These are phyloP conservation scores for Lycopodina hypogea DNA, from an alignment of 37 sponge, comb jelly and placozoan genomes.

Conservation along the genomic window DNA sequence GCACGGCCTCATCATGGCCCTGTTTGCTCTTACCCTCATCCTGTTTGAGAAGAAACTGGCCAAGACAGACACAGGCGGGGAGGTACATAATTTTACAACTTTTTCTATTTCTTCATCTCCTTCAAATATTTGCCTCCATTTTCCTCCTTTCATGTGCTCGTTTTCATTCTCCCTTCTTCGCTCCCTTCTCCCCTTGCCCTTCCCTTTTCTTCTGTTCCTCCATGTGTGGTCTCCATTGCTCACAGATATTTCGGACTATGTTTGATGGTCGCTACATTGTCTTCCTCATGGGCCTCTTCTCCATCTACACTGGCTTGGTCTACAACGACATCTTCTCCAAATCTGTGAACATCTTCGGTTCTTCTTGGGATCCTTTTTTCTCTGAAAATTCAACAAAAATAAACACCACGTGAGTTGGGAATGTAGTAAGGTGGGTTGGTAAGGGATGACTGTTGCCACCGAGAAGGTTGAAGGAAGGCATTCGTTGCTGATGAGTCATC, in stretches of 20 bases:
- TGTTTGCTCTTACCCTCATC: conserved; percentile 83
- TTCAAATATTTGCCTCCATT: not conserved
- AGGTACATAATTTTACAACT: conserved; percentile 91
- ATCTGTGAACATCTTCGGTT: conserved; percentile 94
- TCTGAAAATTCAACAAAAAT: not conserved
- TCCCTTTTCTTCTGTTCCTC: not conserved
- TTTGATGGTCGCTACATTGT: conserved; percentile 98
- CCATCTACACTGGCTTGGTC: conserved; percentile 97
- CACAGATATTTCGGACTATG: conserved; percentile 85
- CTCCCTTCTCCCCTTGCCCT: not conserved
- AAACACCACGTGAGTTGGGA: not conserved
- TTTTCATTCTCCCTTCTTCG: not conserved
- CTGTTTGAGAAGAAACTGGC: conserved; percentile 82
- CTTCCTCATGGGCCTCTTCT: conserved; percentile 94
- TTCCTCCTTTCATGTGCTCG: not conserved
- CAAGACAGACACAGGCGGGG: conserved; percentile 69
- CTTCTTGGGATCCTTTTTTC: conserved; percentile 71
- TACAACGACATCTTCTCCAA: conserved; percentile 97
- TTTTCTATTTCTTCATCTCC: too few relatives aligned
- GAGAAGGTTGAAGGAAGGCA: too few relatives aligned
- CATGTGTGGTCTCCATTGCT: not conserved
- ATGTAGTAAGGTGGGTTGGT: too few relatives aligned
- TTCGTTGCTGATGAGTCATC: too few relatives aligned
- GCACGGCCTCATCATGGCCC: conserved; percentile 91
- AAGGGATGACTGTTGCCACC: too few relatives aligned